Evolutionary conservation across 2,888 invertebrate species (phyloP).

Genomic region (Hesperia comma): DNA sequence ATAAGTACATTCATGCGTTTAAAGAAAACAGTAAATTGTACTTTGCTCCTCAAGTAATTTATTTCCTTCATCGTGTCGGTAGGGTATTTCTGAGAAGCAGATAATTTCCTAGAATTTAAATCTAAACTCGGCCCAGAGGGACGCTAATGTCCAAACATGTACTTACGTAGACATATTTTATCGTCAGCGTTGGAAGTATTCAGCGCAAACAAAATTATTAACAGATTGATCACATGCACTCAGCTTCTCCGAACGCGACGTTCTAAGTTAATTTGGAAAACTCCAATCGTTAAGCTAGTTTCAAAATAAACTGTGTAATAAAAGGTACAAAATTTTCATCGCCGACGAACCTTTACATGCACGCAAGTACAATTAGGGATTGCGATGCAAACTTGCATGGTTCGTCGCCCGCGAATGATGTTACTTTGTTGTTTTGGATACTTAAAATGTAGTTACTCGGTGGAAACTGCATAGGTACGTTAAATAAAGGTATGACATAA

Average conservation of each 20-base stretch:
- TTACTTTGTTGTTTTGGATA: constrained; percentile 17
- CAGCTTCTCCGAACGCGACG: constrained; percentile 16
- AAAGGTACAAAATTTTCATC: constrained; percentile 30
- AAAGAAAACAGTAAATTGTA: too few relatives aligned
- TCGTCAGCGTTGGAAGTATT: background rate
- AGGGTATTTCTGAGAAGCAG: background rate
- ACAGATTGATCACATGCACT: constrained; percentile 21
- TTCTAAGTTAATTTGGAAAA: constrained; percentile 33
- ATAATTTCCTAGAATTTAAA: too few relatives aligned
- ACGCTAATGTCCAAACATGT: too few relatives aligned
- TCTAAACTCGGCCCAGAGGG: too few relatives aligned
- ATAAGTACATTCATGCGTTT: too few relatives aligned
- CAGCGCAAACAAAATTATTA: constrained; percentile 10
- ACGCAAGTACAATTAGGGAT: constrained; percentile 22
- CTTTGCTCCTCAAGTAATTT: too few relatives aligned
- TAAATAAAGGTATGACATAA: too few relatives aligned
- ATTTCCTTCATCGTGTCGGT: too few relatives aligned
- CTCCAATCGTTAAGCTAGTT: constrained; percentile 24
- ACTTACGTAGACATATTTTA: too few relatives aligned
- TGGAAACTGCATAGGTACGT: too few relatives aligned
- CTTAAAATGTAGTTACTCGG: background rate
- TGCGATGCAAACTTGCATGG: constrained; percentile 13
- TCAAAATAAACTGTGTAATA: constrained; percentile 20
- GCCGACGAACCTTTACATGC: constrained; percentile 22
- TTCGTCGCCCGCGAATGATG: background rate